Evolutionary conservation across 2,888 invertebrate genomes (phyloP), one percentile per base, ranked within the genome.

Genomic region (Corythucha ciliata): DNA sequence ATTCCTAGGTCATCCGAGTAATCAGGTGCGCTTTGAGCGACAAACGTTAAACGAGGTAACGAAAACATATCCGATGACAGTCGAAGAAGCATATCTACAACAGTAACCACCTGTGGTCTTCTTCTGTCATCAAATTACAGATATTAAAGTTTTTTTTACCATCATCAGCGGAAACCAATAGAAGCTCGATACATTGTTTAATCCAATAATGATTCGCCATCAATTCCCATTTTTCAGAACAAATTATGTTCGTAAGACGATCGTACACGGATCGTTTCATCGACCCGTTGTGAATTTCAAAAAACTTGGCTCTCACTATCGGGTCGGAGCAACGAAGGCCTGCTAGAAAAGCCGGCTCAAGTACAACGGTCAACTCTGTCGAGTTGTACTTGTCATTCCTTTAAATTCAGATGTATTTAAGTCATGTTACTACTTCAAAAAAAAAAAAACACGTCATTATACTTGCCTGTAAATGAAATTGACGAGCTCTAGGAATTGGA

Each of bases 201-300:
- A 97, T 91, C 97, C 97, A 98, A 68, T 87, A 97, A 67, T 96
- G 91, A 2, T 86, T 82, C 0, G 91, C 91, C 68, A 97, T 94
- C 2, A 88, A 82, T 63, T 96, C 93, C 97, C 97, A 97, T 66
- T 92, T 93, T 68, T 97, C 96, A 7, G 91, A 90, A 68, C 91
- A 90, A 8, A 89, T 79, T 40, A 96, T 89, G 67, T 96, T 96
- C 12, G 93, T 70, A 12, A 96, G 70, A 1, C 97, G 76, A 63
- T 94, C 94, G 65, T 88, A 87, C n/a, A 94, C 71, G 14, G 84
- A 75, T 10, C 82, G 73, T 12, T 83, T 75, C 74, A 96, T 90
- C 39, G 90, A 91, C 18, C 78, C 79, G 69, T 96, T 91, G 67
- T 92, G 89, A 16, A 91, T 85, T 67, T 90, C 87, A 66, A 94